Evolutionary conservation across 2,113 vertebrate species (phyloP).

Genomic region (Chlorodrepanis virens): DNA sequence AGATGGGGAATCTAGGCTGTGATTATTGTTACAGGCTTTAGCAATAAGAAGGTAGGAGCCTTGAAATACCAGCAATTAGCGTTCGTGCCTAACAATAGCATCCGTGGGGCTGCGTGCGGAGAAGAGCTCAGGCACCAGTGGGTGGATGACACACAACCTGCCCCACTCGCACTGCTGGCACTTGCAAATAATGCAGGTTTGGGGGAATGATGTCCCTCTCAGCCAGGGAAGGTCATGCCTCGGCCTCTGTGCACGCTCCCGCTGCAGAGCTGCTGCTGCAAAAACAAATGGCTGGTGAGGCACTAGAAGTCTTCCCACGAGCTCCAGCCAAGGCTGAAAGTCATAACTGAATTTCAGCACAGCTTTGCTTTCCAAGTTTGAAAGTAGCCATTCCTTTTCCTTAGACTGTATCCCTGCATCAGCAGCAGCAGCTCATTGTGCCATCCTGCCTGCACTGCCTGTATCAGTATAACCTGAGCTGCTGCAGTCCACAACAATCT

Average conservation of each 20-base stretch:
- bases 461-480: background rate
- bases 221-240: background rate
- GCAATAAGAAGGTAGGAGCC: constrained; percentile 48
- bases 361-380: background rate
- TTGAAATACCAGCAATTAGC: constrained; percentile 55
- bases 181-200: background rate
- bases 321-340: background rate
- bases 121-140: background rate
- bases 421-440: background rate
- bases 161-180: background rate
- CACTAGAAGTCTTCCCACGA: accelerated
- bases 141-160: constrained; percentile 44
- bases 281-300: background rate
- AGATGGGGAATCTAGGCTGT: constrained; percentile 63
- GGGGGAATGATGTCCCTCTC: background rate
- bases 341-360: background rate
- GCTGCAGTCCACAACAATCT: background rate
- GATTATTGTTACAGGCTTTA: constrained; percentile 60
- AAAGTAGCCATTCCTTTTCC: background rate
- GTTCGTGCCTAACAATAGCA: constrained; percentile 40
- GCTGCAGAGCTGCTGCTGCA: background rate
- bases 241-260: background rate
- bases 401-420: background rate
- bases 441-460: background rate
- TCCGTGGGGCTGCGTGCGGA: background rate